Conservation (phyloP, 2,797 vertebrate species). For the Salarias fasciatus region DNA sequence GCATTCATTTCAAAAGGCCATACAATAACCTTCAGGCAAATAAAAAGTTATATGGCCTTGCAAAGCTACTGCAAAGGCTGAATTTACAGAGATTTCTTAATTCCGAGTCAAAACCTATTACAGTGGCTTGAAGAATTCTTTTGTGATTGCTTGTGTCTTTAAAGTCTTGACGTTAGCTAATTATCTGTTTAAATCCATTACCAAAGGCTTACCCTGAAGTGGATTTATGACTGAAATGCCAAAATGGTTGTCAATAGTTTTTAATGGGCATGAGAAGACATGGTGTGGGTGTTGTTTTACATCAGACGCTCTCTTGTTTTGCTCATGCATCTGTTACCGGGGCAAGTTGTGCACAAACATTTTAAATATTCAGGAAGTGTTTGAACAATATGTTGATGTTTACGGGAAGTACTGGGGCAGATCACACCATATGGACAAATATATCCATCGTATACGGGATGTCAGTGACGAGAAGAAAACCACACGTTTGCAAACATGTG, state of each 20-base stretch:
- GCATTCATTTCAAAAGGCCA: constrained; percentile 69
- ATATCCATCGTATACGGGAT: no score
- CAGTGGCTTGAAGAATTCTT: no score
- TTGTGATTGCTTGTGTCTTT: no score
- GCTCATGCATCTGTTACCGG: neutral
- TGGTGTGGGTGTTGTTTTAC: constrained; percentile 23
- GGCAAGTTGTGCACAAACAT: neutral
- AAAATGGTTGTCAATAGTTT: no score
- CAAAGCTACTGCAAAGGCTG: constrained; percentile 9
- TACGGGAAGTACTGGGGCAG: neutral
- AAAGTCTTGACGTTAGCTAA: no score
- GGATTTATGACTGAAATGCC: no score
- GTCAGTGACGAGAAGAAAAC: neutral
- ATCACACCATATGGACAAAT: neutral
- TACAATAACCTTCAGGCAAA: constrained; percentile 60
- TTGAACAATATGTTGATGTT: constrained; percentile 1
- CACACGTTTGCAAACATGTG: neutral
- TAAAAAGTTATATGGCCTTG: constrained; percentile 9
- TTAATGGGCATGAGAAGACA: constrained; percentile 1
- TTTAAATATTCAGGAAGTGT: constrained; percentile 25
- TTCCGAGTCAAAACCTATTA: constrained; percentile 1
- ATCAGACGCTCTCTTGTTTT: constrained; percentile 1
- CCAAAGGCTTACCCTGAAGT: no score
- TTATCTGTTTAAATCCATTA: no score
- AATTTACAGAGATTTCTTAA: constrained; percentile 15